These are phyloP conservation scores for Agonopterix subpropinquella DNA, from an alignment of 2,888 invertebrate genomes.

Conservation along the genomic window DNA sequence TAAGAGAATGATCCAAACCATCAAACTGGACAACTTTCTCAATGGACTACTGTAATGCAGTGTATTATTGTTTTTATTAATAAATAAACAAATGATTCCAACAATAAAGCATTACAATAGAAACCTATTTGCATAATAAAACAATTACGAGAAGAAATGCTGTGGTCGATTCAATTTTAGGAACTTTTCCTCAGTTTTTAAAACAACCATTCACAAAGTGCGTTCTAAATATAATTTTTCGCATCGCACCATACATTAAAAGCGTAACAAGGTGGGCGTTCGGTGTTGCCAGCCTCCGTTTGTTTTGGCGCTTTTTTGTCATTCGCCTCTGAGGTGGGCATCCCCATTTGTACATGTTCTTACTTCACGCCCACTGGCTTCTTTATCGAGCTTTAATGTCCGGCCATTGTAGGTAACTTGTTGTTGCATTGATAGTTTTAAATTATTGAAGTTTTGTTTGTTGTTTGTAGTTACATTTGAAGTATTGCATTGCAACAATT, in stretches of 20 bases:
- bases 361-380: slow-evolving; percentile 12
- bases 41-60: too few relatives aligned
- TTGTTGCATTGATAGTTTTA: neutral
- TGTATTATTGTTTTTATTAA: too few relatives aligned
- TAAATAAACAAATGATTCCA: too few relatives aligned
- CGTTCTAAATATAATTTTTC: slow-evolving; percentile 23
- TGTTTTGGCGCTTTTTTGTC: slow-evolving; percentile 21
- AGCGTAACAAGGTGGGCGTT: slow-evolving; percentile 38
- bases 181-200: too few relatives aligned
- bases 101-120: too few relatives aligned
- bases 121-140: too few relatives aligned
- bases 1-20: too few relatives aligned
- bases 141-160: too few relatives aligned
- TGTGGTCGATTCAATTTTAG: too few relatives aligned
- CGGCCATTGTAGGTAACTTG: neutral
- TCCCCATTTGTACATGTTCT: slow-evolving; percentile 19
- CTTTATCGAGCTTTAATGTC: slow-evolving; percentile 5
- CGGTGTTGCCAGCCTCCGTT: slow-evolving; percentile 5
- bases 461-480: neutral
- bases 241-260: slow-evolving; percentile 23
- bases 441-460: neutral
- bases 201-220: neutral
- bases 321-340: slow-evolving; percentile 14
- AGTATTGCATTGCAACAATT: neutral
- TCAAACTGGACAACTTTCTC: too few relatives aligned